These are phyloP conservation scores for Amaurobius ferox DNA, from an alignment of 2,888 invertebrate species.

Conservation along the genomic window DNA sequence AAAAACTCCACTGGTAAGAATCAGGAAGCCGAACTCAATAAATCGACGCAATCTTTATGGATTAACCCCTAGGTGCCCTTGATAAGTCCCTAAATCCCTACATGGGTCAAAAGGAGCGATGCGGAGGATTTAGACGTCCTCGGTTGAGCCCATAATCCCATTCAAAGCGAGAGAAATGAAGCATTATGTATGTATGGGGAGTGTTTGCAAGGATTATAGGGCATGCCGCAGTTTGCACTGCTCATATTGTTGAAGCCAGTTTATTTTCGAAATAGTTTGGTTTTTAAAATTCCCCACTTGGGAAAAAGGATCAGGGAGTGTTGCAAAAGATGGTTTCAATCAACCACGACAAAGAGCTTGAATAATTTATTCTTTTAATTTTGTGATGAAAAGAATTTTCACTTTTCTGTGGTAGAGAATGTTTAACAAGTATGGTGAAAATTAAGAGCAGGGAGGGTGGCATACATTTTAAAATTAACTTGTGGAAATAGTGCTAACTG, in stretches of 20 bases:
- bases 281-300: background rate
- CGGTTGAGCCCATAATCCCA: constrained; percentile 50
- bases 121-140: constrained; percentile 38
- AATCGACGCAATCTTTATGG: constrained; percentile 33
- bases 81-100: constrained; percentile 40
- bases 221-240: background rate
- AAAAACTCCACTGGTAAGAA: constrained; percentile 41
- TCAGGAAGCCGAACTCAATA: constrained; percentile 70
- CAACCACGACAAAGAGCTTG: too few relatives aligned
- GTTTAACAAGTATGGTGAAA: too few relatives aligned
- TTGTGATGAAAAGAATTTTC: too few relatives aligned
- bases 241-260: background rate
- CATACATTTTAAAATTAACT: too few relatives aligned
- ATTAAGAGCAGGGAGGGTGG: too few relatives aligned
- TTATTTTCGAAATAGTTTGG: background rate
- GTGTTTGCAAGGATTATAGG: constrained; percentile 1
- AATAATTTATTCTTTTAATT: too few relatives aligned
- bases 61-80: constrained; percentile 22
- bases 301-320: background rate
- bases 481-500: too few relatives aligned
- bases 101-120: constrained; percentile 62
- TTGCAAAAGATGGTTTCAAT: too few relatives aligned
- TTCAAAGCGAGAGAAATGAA: constrained; percentile 62
- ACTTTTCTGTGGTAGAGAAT: too few relatives aligned
- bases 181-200: constrained; percentile 54